Evolutionary conservation across 2,888 invertebrate genomes (phyloP).

Genomic region (Ceraclea dissimilis): DNA sequence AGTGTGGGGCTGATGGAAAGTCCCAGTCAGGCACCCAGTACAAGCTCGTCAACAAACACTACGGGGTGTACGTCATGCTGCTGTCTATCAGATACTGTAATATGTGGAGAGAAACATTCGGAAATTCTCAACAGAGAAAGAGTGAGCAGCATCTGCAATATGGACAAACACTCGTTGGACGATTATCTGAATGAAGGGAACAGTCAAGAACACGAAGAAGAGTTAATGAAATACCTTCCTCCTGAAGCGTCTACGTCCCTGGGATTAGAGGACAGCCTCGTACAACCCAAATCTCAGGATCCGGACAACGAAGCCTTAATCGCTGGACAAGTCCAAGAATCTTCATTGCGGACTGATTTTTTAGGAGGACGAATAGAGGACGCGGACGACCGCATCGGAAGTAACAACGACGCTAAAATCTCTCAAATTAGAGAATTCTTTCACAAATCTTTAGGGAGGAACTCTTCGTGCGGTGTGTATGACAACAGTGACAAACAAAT

Average conservation of each 20-base stretch:
- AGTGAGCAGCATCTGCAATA: conserved; percentile 66
- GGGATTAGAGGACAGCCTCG: conserved; percentile 23
- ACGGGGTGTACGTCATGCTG: conserved; percentile 39
- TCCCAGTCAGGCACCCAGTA: conserved; percentile 30
- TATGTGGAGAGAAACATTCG: conserved; percentile 45
- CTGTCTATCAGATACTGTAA: conserved; percentile 43
- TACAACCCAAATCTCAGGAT: conserved; percentile 16
- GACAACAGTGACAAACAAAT: background rate
- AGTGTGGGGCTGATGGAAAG: background rate
- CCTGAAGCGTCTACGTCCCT: conserved; percentile 33
- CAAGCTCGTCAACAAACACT: conserved; percentile 13
- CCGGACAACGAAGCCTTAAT: background rate
- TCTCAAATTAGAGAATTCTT: conserved; percentile 66
- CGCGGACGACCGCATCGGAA: conserved; percentile 44
- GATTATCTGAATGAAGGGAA: conserved; percentile 73
- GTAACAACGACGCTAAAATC: conserved; percentile 61
- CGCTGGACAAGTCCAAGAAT: background rate
- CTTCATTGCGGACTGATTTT: conserved; percentile 33
- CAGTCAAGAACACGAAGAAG: conserved; percentile 76
- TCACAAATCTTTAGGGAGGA: conserved; percentile 52
- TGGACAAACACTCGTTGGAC: conserved; percentile 73
- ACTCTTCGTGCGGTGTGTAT: conserved; percentile 28
- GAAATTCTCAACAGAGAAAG: conserved; percentile 58
- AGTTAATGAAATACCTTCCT: conserved; percentile 75
- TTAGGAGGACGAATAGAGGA: conserved; percentile 42